Conservation (phyloP, 1,140 invertebrate genomes). For the Drosophila repletoides region DNA sequence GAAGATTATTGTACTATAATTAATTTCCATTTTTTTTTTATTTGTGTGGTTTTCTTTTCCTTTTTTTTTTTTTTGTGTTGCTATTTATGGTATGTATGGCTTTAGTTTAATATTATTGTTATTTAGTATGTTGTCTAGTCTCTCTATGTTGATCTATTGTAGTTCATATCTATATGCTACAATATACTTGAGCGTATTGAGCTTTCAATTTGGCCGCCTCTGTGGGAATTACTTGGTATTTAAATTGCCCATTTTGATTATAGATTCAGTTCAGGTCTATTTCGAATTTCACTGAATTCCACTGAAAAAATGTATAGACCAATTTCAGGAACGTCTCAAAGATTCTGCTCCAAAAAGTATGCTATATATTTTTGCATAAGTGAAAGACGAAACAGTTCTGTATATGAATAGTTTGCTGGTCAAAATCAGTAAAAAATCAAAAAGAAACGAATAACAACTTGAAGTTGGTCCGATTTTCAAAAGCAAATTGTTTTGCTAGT, state of each 20-base stretch:
- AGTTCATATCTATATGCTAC: conserved; percentile 7
- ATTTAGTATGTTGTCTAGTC: conserved; percentile 12
- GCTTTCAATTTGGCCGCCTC: conserved; percentile 3
- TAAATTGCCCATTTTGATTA: conserved; percentile 3
- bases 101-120: conserved; percentile 1
- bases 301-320: too few species aligned
- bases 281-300: too few species aligned
- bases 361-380: too few species aligned
- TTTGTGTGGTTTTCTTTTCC: not conserved
- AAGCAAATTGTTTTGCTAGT: not conserved
- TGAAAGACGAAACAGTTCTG: too few species aligned
- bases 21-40: too few species aligned
- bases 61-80: not conserved
- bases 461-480: conserved; percentile 39
- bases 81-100: conserved; percentile 2
- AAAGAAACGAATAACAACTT: conserved; percentile 3
- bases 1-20: too few species aligned
- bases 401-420: conserved; percentile 18
- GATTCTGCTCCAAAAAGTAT: too few species aligned
- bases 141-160: conserved; percentile 24
- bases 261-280: too few species aligned
- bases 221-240: conserved; percentile 6
- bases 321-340: too few species aligned
- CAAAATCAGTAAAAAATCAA: not conserved
- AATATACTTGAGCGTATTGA: conserved; percentile 15